These are phyloP conservation scores for Chrysomela aeneicollis DNA, from an alignment of 2,888 invertebrate genomes.

Conservation along the genomic window DNA sequence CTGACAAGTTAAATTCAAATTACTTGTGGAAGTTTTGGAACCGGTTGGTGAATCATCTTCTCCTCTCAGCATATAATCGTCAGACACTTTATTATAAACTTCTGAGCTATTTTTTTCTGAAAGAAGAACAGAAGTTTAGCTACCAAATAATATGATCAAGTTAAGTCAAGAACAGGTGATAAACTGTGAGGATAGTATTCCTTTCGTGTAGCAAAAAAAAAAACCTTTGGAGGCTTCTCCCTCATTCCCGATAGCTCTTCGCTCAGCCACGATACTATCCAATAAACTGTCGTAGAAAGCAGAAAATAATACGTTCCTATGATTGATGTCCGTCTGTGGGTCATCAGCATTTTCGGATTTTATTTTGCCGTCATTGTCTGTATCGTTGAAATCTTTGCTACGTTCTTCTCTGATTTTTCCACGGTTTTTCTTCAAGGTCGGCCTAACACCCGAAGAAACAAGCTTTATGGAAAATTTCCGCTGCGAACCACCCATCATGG, in stretches of 20 bases:
- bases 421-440: background rate
- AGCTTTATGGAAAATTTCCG: background rate
- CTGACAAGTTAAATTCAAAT: no score
- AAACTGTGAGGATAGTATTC: no score
- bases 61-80: no score
- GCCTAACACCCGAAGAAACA: background rate
- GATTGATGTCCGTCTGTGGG: background rate
- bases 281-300: slow-evolving; percentile 4
- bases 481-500: background rate
- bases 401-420: background rate
- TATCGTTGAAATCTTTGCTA: background rate
- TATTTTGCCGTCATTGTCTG: background rate
- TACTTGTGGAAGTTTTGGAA: no score
- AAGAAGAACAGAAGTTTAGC: no score
- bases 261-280: background rate
- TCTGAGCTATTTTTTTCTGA: no score
- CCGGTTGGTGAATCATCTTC: no score
- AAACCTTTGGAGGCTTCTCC: background rate
- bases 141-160: no score
- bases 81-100: no score
- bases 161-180: no score
- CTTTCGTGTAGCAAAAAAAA: background rate
- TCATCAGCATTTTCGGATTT: background rate
- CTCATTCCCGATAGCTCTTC: background rate
- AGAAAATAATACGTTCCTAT: background rate